Conservation (phyloP, 2,113 vertebrate species). For the Leptobrachium leishanense region DNA sequence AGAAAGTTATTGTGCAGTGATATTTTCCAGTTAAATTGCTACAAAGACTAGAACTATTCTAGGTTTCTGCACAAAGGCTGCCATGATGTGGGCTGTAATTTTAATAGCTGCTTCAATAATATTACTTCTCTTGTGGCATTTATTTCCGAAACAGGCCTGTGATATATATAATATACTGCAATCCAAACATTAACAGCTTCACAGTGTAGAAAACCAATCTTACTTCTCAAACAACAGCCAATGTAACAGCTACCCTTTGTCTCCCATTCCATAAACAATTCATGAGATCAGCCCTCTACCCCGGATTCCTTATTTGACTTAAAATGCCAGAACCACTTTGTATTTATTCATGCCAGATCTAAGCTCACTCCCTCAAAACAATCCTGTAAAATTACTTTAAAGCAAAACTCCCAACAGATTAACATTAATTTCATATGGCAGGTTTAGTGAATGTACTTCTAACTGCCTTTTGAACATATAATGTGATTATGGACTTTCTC, state of each 20-base stretch:
- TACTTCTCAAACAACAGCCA: constrained; percentile 15
- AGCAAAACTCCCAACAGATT: no score
- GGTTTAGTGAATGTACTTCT: no score
- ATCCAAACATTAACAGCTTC: constrained; percentile 30
- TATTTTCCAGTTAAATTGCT: neutral
- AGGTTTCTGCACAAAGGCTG: constrained; percentile 9
- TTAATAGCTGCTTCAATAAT: neutral
- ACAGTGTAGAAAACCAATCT: constrained; percentile 2
- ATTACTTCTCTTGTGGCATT: constrained; percentile 29
- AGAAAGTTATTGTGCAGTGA: neutral
- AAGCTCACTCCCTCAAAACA: no score
- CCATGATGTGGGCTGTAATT: neutral
- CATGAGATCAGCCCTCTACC: constrained; percentile 13
- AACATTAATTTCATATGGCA: no score
- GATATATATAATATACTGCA: constrained; percentile 38
- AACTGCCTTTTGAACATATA: no score
- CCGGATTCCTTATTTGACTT: constrained; percentile 28
- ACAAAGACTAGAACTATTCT: constrained; percentile 17
- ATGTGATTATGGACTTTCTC: no score
- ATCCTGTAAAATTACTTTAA: no score
- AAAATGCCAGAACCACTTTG: constrained; percentile 11
- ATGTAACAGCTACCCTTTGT: neutral
- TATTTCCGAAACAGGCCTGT: constrained; percentile 26
- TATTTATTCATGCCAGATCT: constrained; percentile 18
- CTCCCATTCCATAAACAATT: constrained; percentile 24